Base-by-base conservation (phyloP, 2,888 invertebrate genomes). In the Chydorus sphaericus region DNA sequence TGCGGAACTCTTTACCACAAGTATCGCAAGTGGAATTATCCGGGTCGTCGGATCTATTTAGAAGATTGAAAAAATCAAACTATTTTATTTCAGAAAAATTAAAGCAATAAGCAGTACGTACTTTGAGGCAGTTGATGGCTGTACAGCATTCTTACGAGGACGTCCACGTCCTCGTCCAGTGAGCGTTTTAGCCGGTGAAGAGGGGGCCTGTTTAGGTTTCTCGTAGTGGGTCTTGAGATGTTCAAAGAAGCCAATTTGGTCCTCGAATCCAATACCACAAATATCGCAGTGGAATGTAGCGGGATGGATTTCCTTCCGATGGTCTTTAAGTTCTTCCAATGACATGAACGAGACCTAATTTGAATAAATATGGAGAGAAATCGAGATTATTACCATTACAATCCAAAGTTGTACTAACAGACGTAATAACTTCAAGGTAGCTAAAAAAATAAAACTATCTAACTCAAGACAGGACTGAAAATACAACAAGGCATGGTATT, bases 191-290 rank as follows among this genome's bases (percentile, higher is more conserved):
- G n/a, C n/a, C n/a, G n/a, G n/a, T n/a, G n/a, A n/a, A n/a, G n/a
- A n/a, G 26, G 44, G 44, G 10, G 39, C n/a, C 23, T 39, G 39
- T n/a, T 44, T 44, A 39, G 28, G 44, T 54, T 57, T 59, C 49
- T 56, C 86, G 68, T 87, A 87, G 66, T 85, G 85, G 58, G 79
- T 77, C 69, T 87, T 88, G 7, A 91, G 73, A 66, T 91, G 90
- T 57, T 85, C 83, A 70, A 83, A 90, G 72, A 90, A 90, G 65
- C 81, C 81, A 18, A 88, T 69, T 66, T 91, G 90, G 59, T 84
- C 82, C 30, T 77, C 78, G 65, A 83, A 83, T 61, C 76, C 77
- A 60, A 78, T 79, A n/a, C 80, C 80, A 67, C 90, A 91, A 14
- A 90, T 68, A 69, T 88, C 85, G 66, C 90, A 90, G 31, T 57